phyloP scores from a whole-genome alignment of 2,113 vertebrate genomes.

The Pachypanchax playfairii region DNA sequence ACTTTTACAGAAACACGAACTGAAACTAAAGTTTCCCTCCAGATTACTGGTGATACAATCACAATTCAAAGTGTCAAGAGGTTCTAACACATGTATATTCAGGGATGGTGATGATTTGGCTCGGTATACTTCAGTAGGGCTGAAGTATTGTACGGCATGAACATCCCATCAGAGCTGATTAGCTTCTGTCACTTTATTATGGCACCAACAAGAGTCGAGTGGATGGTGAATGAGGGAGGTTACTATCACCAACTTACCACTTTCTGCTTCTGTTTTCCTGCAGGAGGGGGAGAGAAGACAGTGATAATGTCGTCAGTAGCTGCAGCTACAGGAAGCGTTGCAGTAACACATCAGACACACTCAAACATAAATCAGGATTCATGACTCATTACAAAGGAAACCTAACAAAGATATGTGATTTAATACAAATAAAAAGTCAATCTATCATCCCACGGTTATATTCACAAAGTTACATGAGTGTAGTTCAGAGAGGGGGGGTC shows the following conservation, averaged over 20 bases:
- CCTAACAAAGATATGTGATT: constrained; percentile 49
- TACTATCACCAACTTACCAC: constrained; percentile 89
- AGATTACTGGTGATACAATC: too few species aligned
- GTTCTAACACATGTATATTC: background rate
- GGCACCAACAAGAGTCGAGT: constrained; percentile 27
- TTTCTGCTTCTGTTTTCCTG: constrained; percentile 99
- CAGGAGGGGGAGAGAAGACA: constrained; percentile 80
- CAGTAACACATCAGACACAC: constrained; percentile 23
- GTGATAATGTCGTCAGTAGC: constrained; percentile 63
- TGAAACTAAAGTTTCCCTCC: too few species aligned
- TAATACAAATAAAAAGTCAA: constrained; percentile 15
- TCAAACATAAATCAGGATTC: constrained; percentile 27
- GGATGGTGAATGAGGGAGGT: constrained; percentile 41
- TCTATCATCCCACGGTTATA: constrained; percentile 72
- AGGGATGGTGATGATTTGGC: constrained; percentile 4
- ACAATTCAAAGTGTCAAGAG: background rate
- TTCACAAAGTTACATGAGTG: constrained; percentile 73
- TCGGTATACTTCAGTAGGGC: constrained; percentile 29
- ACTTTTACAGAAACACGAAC: too few species aligned
- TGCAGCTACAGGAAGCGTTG: constrained; percentile 13
- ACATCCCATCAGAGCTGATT: background rate
- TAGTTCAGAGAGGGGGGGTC: constrained; percentile 68
- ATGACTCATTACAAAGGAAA: constrained; percentile 51
- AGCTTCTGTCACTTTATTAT: constrained; percentile 26
- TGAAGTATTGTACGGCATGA: constrained; percentile 28